Evolutionary conservation across 2,113 vertebrate genomes (phyloP).

Genomic region (Entosphenus tridentatus): DNA sequence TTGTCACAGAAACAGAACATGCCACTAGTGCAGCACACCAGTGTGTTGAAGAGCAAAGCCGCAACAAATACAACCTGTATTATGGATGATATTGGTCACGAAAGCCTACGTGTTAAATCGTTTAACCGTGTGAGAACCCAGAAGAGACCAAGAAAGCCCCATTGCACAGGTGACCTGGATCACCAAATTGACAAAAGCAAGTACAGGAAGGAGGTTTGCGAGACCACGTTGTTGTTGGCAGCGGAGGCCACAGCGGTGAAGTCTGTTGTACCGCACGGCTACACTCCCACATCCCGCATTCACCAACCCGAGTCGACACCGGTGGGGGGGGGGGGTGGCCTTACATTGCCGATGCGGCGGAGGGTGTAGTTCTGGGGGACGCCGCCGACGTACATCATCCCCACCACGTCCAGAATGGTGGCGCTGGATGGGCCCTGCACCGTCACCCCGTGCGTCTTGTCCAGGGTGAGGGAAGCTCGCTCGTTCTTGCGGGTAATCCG

Average conservation of each 20-base stretch:
- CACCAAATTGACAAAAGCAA: neutral
- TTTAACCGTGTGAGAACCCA: no score
- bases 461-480: slow-evolving; percentile 42
- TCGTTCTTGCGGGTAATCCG: slow-evolving; percentile 45
- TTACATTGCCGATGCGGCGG: slow-evolving; percentile 71
- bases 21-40: neutral
- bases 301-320: no score
- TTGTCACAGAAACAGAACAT: neutral
- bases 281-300: no score
- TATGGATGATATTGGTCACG: no score
- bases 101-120: no score
- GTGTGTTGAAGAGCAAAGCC: neutral
- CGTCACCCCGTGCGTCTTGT: slow-evolving; percentile 30
- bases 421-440: slow-evolving; percentile 67
- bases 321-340: slow-evolving; percentile 7
- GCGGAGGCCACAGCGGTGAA: neutral
- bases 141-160: no score
- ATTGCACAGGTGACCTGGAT: neutral
- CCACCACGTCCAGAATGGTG: slow-evolving; percentile 75
- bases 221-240: neutral
- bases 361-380: slow-evolving; percentile 66
- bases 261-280: neutral
- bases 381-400: slow-evolving; percentile 62
- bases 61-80: no score
- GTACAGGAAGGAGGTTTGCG: neutral